Base-by-base conservation (phyloP, 1,140 invertebrate species). In the Neodiprion fabricii region DNA sequence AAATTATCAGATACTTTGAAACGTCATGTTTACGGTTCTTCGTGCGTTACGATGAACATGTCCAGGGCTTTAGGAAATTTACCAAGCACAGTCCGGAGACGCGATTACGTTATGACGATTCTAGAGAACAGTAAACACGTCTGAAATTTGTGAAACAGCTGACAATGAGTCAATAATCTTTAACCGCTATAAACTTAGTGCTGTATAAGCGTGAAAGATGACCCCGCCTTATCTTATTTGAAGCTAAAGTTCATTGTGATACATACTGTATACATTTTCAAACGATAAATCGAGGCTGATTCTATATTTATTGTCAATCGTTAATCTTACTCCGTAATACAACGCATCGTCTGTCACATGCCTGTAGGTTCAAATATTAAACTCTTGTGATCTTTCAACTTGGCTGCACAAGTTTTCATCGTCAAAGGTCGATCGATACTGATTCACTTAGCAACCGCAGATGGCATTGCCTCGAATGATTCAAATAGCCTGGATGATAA, bases 241-340 rank as follows among this genome's bases (percentile, higher is more conserved):
- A 5, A 61, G n/a, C 53, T 61, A 61, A 61, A 61, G 53, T 61
- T 61, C 53, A 61, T 61, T 14, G 53, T 61, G 53, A 61, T 61
- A 61, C 53, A 61, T 61, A 61, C 53, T 61, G 53, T 14, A 40
- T 40, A 40, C 28, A 61, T 61, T 61, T 61, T 17, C 53, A 8
- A 14, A 7, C 53, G 53, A 61, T 61, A 61, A 61, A 17, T 4
- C n/a, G 11, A 61, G 11, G 53, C 53, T 61, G 11, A 61, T 9
- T 61, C 53, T 21, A 21, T 21, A 21, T 14, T 12, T 17, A 61
- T 61, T 61, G 11, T 61, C n/a, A 61, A 61, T 4, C 9, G 9
- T 14, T 14, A 14, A 61, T 61, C n/a, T 14, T 14, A 0, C 53
- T 61, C 53, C n/a, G 11, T 12, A 61, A 61, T 40, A 40, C 0